Base-by-base conservation (phyloP, 2,113 vertebrate genomes). In the Mustela lutreola region DNA sequence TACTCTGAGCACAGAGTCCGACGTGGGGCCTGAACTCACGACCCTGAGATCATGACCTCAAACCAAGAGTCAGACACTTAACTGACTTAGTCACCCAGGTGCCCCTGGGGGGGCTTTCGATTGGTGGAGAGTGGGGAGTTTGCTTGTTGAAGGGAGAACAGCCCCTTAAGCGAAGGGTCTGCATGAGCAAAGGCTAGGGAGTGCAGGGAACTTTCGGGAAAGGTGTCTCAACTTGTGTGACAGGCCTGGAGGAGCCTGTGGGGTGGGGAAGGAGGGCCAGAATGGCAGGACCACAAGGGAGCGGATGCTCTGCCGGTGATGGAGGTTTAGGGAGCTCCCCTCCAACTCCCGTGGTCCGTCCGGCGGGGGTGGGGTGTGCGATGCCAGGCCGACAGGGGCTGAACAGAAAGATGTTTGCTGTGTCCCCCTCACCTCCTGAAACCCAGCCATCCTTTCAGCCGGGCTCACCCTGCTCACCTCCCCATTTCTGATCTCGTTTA, bases 401-500 rank as follows among this genome's bases (percentile, higher is more conserved):
- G 84, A n/a, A n/a, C 28, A 48, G 60, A 56, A 76, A 24, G n/a
- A 22, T 48, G 10, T 50, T 82, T 63, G 18, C 80, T 48, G 6
- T 1, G 2, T 56, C 36, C 1, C 1, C 5, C 28, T 28, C 4
- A 2, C 58, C 45, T 60, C 45, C 60, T 21, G 14, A 1, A 71
- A 70, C 62, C 45, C 78, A 31, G 78, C 97, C 84, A 75, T 94
- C 96, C 83, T 98, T 98, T 98, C 96, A 82, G 98, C 96, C 89
- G 95, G 97, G 97, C 97, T 97, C 86, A 6, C 93, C 62, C 70
- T 3, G 42, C 73, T 92, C 45, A 31, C 79, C 63, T 94, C 70
- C 82, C 63, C 63, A 3, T 92, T 85, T 97, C 98, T 98, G 97
- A 98, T 98, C 98, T 98, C 82, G 36, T 98, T 99, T 98, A 98